Evolutionary conservation across 2,113 vertebrate species (phyloP).

Genomic region (Sturnira hondurensis): DNA sequence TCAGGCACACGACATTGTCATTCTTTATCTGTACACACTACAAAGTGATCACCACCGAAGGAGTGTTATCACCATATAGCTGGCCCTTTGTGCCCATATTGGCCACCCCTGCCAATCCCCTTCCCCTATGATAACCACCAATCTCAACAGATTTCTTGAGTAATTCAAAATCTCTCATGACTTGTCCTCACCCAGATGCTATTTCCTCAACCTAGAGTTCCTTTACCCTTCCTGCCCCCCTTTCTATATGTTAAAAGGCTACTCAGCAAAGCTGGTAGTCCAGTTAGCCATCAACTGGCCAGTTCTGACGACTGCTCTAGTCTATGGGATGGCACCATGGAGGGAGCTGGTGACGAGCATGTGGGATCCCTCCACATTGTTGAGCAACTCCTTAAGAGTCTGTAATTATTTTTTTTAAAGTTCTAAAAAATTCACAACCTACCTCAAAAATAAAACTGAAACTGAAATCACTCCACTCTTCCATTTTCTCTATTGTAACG

Average conservation of each 20-base stretch:
- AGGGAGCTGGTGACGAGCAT: neutral
- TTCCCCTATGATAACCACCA: neutral
- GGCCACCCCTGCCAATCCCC: too few species aligned
- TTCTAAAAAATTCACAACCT: neutral
- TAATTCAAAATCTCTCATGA: neutral
- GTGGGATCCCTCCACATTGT: neutral
- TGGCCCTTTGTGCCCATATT: too few species aligned
- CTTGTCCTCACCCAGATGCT: neutral
- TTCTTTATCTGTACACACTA: neutral
- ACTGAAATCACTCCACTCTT: neutral
- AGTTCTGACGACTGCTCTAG: neutral
- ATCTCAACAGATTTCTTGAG: neutral
- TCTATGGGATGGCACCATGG: neutral
- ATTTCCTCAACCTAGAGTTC: neutral
- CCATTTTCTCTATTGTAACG: neutral
- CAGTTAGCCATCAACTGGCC: neutral
- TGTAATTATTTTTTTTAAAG: neutral
- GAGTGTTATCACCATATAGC: too few species aligned
- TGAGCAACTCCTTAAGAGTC: neutral
- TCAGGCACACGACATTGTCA: neutral
- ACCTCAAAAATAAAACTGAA: neutral
- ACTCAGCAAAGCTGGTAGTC: neutral
- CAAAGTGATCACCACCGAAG: neutral
- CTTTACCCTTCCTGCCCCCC: neutral
- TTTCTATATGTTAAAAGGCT: neutral